Percentiles rank a stretch among this genome's conserved stretches.
These are phyloP conservation scores for Acrocyrtus sp. DNA, from an alignment of 2,888 invertebrate species.

Conservation along the genomic window DNA sequence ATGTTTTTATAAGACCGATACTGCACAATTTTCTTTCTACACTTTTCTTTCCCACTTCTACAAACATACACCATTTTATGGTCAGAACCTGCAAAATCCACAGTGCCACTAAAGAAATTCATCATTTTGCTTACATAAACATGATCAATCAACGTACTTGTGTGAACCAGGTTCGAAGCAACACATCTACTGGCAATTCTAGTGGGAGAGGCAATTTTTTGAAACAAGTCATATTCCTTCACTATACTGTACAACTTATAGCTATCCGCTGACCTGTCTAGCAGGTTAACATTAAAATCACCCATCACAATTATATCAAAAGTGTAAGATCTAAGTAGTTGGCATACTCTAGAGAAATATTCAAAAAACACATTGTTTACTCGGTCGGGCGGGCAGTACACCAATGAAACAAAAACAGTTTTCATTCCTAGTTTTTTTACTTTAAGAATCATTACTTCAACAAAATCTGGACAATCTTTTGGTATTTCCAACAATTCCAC, in stretches of 20 bases:
- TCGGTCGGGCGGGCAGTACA: constrained; percentile 3
- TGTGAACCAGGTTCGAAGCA: neutral
- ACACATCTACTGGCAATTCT: neutral
- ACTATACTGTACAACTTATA: neutral
- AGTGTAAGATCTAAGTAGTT: neutral
- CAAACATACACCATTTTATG: neutral
- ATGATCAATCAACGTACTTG: constrained; percentile 10
- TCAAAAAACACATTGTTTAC: constrained; percentile 1
- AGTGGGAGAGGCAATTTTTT: neutral
- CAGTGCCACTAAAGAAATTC: neutral
- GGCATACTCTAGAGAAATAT: neutral
- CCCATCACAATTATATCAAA: constrained; percentile 6
- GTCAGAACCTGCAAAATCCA: neutral
- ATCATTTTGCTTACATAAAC: neutral
- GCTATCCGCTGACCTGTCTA: neutral
- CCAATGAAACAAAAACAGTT: neutral
- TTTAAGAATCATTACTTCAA: neutral
- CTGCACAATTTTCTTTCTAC: neutral
- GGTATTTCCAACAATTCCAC: too few relatives aligned
- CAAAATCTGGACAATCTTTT: neutral
- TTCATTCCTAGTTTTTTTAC: neutral
- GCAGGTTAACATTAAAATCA: constrained; percentile 9
- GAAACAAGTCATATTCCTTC: neutral
- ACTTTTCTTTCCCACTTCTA: too few relatives aligned
- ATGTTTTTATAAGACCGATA: constrained; percentile 2